Base-by-base conservation (phyloP, 2,888 invertebrate species). In the Tupiocoris notatus region DNA sequence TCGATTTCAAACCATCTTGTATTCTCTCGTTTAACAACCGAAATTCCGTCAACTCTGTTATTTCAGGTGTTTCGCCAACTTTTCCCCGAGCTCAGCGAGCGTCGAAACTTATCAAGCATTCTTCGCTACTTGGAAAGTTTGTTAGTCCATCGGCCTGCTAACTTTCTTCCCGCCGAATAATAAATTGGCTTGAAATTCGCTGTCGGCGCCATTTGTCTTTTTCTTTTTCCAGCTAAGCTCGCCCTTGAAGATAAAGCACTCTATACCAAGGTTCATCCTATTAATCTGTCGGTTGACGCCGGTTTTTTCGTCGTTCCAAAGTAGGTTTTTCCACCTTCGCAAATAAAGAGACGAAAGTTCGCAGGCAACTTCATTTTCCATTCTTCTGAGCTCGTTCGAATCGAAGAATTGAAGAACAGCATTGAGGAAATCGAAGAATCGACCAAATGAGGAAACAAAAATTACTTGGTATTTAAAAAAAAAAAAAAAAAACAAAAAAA, bases 401-500 rank as follows among this genome's bases (percentile, higher is more conserved):
- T 0, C 9, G 16, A 7, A 62, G 17, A 25, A 17, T 20, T 7
- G 17, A 23, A n/a, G 16, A 23, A 18, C n/a, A 16, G 63, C 25
- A 25, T 24, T 63, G 63, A 23, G n/a, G 23, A 12, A 12, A 16
- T 24, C n/a, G 23, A 9, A 0, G 63, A 25, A 1, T 18, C 22
- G 23, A 63, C 12, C 23, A 9, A 16, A 16, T 16, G 23, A 63
- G 16, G 24, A n/a, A 63, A 24, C 63, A 63, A 63, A 63, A 63
- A 63, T 63, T 63, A 25, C 23, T n/a, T n/a, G 24, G 63, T 17
- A 23, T 25, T 23, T 17, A 63, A 63, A 63, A 18, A 63, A 63
- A 25, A 23, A 18, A 63, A 7, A 18, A 17, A 12, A 21, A 23
- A 17, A 63, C 17, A 25, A 3, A 63, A 17, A 18, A 18, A 9